Base-by-base conservation (phyloP, 2,888 invertebrate species). In the Parnassius orleans region DNA sequence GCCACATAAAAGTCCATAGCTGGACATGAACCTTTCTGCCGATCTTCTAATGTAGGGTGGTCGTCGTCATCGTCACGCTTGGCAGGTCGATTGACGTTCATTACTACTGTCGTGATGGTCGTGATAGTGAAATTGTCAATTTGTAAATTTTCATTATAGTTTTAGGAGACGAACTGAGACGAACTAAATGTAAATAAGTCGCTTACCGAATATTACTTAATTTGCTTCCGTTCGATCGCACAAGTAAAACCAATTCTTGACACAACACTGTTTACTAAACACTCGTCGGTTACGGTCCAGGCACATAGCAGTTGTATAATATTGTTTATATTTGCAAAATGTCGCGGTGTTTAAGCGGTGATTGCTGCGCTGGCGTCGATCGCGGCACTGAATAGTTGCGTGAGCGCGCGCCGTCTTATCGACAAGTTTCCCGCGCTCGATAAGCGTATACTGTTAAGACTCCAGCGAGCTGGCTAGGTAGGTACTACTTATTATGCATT, bases 221-320 rank as follows among this genome's bases (percentile, higher is more conserved):
- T 62, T 70, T 61, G 63, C 65, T 67, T 73, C 68, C 61, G 65
- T 74, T 74, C 65, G 70, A 70, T 65, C 63, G 75, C 79, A 83
- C 80, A 79, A 71, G 72, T 78, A 76, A 82, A 78, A 77, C 69
- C 72, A 78, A 78, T 72, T 65, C 74, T 75, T 75, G 75, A 79
- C 83, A 84, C 81, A 81, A 77, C 83, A 84, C 83, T 62, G 83
- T 86, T 87, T 84, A 75, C 71, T 74, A 88, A 87, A 86, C 86
- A 89, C 73, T 70, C 60, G 74, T 71, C 76, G 78, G 73, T 71
- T 69, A 66, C 67, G 66, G 72, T 77, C 76, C 72, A 72, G 69
- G 81, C 76, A 78, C 84, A 84, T 85, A 85, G 75, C 82, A 80
- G 68, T 77, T 75, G 76, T 79, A 72, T 79, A 77, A 77, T 80